Percentiles rank a stretch among this genome's conserved stretches.
Evolutionary conservation across 2,888 invertebrate species (phyloP).

Genomic region (Sarcophaga subvicina): DNA sequence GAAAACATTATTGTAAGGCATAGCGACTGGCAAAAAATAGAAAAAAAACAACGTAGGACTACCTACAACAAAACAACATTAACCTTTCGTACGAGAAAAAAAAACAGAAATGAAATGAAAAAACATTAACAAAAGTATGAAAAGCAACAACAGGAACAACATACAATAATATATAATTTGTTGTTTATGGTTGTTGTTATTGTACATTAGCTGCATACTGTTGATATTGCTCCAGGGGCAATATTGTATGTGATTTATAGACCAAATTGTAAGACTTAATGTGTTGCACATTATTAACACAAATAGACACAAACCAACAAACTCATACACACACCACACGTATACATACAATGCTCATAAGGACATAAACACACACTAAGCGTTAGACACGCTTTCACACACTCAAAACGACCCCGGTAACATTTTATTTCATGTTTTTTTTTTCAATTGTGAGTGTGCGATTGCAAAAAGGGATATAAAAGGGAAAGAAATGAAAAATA

Average conservation of each 20-base stretch:
- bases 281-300: slow-evolving; percentile 74
- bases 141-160: slow-evolving; percentile 11
- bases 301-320: slow-evolving; percentile 10
- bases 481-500: slow-evolving; percentile 19
- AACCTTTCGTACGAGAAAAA: slow-evolving; percentile 12
- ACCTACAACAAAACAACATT: slow-evolving; percentile 37
- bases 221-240: slow-evolving; percentile 58
- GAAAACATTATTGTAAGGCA: slow-evolving; percentile 45
- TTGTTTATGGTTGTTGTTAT: not conserved
- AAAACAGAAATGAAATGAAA: slow-evolving; percentile 9
- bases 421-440: not conserved
- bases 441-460: not conserved
- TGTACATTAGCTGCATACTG: slow-evolving; percentile 57
- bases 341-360: not conserved
- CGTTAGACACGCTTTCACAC: slow-evolving; percentile 13
- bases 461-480: not conserved
- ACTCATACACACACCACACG: not conserved
- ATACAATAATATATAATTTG: too few relatives aligned
- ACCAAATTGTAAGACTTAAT: slow-evolving; percentile 76
- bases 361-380: not conserved
- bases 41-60: slow-evolving; percentile 8
- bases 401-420: slow-evolving; percentile 11
- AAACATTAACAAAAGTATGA: slow-evolving; percentile 18
- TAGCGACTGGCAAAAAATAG: not conserved
- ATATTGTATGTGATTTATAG: slow-evolving; percentile 72